Conservation (phyloP, 1,140 invertebrate species). For the Conus betulinus region DNA sequence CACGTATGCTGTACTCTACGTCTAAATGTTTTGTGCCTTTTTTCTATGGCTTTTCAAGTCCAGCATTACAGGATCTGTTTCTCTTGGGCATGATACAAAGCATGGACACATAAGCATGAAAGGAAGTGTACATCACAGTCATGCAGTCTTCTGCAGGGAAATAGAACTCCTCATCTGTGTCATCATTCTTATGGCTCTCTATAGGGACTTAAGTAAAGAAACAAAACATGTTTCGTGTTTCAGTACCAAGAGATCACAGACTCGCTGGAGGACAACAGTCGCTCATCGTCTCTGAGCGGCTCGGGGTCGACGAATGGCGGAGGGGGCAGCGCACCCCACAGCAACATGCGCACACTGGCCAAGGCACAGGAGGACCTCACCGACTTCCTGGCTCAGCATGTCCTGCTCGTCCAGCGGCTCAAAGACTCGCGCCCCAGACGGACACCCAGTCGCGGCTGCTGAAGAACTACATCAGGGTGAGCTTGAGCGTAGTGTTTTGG, state of each 20-base stretch:
- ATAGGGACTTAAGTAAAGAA: too few species aligned
- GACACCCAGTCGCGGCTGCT: conserved; percentile 57
- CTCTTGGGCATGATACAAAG: too few species aligned
- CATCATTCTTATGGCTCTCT: too few species aligned
- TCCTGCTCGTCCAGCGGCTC: conserved; percentile 53
- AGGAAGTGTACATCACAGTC: too few species aligned
- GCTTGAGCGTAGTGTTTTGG: neutral
- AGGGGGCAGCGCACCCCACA: conserved; percentile 32
- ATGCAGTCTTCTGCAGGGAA: too few species aligned
- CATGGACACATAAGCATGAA: too few species aligned
- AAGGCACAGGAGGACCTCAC: conserved; percentile 66
- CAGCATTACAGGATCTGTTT: too few species aligned
- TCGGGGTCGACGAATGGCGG: neutral
- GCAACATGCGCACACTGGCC: conserved; percentile 61
- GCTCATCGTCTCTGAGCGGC: neutral
- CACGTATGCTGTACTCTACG: too few species aligned
- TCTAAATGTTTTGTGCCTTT: too few species aligned
- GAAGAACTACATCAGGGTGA: conserved; percentile 62
- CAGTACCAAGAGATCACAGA: conserved; percentile 66
- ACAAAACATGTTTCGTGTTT: neutral
- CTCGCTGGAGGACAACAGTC: conserved; percentile 58
- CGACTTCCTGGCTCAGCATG: conserved; percentile 60
- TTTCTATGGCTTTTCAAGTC: too few species aligned
- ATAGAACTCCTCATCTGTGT: too few species aligned
- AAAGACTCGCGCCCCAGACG: conserved; percentile 58